Evolutionary conservation across 64 coral and sea anemone species (phyloP).

Genomic region (Pocillopora damicornis): DNA sequence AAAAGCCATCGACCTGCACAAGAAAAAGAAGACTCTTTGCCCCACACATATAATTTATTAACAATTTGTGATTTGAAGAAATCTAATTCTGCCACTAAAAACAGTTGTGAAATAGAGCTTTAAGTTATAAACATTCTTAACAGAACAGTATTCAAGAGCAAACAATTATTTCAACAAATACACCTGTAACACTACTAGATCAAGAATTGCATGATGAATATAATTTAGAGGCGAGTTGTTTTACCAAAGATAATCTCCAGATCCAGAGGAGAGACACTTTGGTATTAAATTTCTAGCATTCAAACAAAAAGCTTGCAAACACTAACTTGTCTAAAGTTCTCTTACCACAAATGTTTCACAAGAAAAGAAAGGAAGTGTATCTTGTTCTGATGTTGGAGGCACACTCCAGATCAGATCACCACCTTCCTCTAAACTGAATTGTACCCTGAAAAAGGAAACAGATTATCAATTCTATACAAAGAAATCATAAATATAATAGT

Average conservation of each 20-base stretch:
- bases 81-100: no score
- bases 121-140: no score
- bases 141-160: no score
- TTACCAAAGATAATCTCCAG: no score
- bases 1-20: constrained; percentile 19
- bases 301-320: not conserved
- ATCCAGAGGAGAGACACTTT: no score
- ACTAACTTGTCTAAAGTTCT: not conserved
- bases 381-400: constrained; percentile 25
- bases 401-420: constrained; percentile 33
- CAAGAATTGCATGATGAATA: no score
- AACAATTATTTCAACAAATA: no score
- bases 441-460: not conserved
- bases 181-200: no score
- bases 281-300: not conserved
- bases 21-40: not conserved
- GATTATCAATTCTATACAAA: no score
- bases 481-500: no score
- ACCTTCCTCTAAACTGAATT: constrained; percentile 44
- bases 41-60: not conserved
- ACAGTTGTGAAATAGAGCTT: no score
- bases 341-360: constrained; percentile 51
- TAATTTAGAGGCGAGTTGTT: no score
- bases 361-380: constrained; percentile 44
- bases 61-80: not conserved